phyloP scores from a whole-genome alignment of 1,140 invertebrate genomes.

The Chironomus tepperi region DNA sequence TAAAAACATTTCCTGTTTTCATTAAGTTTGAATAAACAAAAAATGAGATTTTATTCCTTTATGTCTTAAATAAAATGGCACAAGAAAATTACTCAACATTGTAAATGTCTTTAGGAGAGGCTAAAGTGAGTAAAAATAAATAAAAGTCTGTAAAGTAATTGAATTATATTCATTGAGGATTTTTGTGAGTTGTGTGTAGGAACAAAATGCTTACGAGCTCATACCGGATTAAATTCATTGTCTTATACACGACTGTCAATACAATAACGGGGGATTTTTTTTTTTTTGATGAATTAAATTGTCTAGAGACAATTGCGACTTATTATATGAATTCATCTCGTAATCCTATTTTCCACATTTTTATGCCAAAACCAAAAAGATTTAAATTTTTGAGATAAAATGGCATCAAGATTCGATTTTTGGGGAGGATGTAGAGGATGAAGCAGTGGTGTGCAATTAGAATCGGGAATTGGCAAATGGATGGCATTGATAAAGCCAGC shows the following conservation, averaged over 20 bases:
- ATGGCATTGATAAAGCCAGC: too few species aligned
- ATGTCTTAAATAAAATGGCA: background rate
- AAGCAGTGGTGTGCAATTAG: background rate
- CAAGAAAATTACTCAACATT: background rate
- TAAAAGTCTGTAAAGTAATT: background rate
- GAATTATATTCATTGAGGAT: conserved; percentile 6
- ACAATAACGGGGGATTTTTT: too few species aligned
- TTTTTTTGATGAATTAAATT: too few species aligned
- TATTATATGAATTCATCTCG: too few species aligned
- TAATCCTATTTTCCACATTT: background rate
- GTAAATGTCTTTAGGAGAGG: too few species aligned
- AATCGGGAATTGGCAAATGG: too few species aligned
- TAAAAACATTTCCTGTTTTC: conserved; percentile 13
- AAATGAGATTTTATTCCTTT: background rate
- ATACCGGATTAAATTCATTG: too few species aligned
- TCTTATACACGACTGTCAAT: too few species aligned
- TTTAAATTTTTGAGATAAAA: background rate
- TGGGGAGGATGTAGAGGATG: background rate
- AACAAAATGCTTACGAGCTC: too few species aligned
- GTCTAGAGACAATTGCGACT: too few species aligned
- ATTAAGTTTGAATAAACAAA: background rate
- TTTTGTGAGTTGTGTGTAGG: background rate
- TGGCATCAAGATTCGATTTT: background rate
- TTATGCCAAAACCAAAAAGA: background rate
- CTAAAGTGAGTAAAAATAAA: background rate